Evolutionary conservation across 2,888 invertebrate genomes (phyloP).

Genomic region (Mimumesa dahlbomi): DNA sequence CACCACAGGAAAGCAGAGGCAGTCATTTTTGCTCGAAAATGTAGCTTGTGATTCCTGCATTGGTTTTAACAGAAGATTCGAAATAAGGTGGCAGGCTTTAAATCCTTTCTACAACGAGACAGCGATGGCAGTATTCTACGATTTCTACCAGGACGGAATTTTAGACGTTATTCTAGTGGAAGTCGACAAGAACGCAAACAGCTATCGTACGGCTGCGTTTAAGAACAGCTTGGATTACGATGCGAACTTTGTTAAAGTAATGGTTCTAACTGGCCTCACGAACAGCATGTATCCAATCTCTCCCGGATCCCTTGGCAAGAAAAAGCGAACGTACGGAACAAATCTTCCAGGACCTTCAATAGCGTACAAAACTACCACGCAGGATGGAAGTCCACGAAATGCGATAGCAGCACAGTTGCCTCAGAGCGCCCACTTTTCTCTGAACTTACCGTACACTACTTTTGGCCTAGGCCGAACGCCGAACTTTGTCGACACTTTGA

Average conservation of each 20-base stretch:
- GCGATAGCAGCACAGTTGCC: conserved; percentile 94
- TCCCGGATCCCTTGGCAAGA: conserved; percentile 88
- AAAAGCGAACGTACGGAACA: conserved; percentile 91
- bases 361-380: conserved; percentile 92
- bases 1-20: conserved; percentile 75
- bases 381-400: conserved; percentile 89
- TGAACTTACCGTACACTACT: conserved; percentile 97
- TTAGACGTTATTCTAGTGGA: conserved; percentile 92
- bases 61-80: conserved; percentile 87
- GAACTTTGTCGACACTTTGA: conserved; percentile 96
- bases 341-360: conserved; percentile 96
- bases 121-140: conserved; percentile 94
- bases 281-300: conserved; percentile 87
- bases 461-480: conserved; percentile 99
- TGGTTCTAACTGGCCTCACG: conserved; percentile 92
- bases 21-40: conserved; percentile 90
- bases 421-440: conserved; percentile 94
- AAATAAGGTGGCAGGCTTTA: conserved; percentile 89
- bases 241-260: conserved; percentile 97
- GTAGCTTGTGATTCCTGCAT: conserved; percentile 85
- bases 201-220: conserved; percentile 88
- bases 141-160: conserved; percentile 97
- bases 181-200: conserved; percentile 77
- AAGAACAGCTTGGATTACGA: conserved; percentile 95
- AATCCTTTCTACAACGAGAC: conserved; percentile 87